Conservation (phyloP, 1,140 invertebrate species). For the Mizuhopecten yessoensis region DNA sequence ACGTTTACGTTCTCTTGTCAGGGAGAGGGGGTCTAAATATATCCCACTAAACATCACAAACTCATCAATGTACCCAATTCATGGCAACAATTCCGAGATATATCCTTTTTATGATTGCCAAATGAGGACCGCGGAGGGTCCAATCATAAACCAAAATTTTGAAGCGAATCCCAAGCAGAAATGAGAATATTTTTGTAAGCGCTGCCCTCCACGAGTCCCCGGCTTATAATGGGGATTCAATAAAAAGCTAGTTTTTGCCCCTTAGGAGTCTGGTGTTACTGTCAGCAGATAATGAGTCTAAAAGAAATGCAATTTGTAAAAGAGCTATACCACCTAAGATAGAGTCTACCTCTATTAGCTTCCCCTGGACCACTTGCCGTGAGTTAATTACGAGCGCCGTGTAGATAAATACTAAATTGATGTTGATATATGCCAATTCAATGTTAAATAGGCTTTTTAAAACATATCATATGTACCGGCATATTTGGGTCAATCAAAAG, state of each 20-base stretch:
- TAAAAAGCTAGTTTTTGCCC: constrained; percentile 48
- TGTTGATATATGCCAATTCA: constrained; percentile 63
- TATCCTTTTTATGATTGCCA: constrained; percentile 32
- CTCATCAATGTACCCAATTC: constrained; percentile 14
- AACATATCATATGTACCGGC: constrained; percentile 16
- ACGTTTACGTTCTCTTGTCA: not conserved
- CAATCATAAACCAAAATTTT: not conserved
- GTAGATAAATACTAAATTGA: constrained; percentile 58
- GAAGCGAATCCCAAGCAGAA: not conserved
- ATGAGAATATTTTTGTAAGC: constrained; percentile 24
- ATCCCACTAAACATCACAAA: not conserved
- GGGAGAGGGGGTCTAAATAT: constrained; percentile 23
- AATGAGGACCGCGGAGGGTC: constrained; percentile 26
- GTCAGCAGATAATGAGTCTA: constrained; percentile 56
- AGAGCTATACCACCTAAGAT: constrained; percentile 54
- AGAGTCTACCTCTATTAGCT: constrained; percentile 42
- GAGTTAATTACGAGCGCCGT: constrained; percentile 61
- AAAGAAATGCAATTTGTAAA: constrained; percentile 62
- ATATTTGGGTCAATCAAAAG: constrained; percentile 28
- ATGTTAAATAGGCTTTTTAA: constrained; percentile 61
- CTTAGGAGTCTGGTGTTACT: constrained; percentile 52
- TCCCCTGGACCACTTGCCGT: constrained; percentile 53
- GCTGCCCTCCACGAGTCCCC: not conserved
- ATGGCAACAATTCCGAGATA: not conserved
- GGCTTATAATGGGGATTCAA: constrained; percentile 25